Percentiles rank a stretch among this genome's conserved stretches.
Conservation (phyloP, 2,888 invertebrate genomes). For the Ormyrus thymus region DNA sequence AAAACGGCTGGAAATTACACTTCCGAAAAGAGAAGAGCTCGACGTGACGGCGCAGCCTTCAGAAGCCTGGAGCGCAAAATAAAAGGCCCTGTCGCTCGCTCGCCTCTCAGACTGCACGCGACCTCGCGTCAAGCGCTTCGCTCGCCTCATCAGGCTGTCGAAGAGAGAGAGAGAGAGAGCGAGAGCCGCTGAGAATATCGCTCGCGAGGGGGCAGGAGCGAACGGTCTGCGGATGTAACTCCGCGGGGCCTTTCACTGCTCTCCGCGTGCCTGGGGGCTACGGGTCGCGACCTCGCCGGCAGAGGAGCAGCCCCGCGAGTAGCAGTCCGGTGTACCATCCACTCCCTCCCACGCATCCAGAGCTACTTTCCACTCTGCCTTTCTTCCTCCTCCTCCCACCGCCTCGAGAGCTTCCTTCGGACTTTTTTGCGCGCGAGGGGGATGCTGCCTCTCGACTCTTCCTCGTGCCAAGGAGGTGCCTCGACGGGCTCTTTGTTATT, state of each 20-base stretch:
- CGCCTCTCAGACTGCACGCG: conserved; percentile 24
- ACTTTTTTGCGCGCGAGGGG: background rate
- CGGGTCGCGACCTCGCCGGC: conserved; percentile 74
- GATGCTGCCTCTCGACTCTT: conserved; percentile 11
- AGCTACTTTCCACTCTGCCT: conserved; percentile 52
- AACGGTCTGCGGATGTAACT: conserved; percentile 23
- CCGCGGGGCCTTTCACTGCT: conserved; percentile 38
- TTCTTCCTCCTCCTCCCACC: background rate
- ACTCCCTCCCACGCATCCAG: conserved; percentile 42
- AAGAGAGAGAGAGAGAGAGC: background rate
- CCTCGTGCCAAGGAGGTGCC: conserved; percentile 34
- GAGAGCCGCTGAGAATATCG: background rate
- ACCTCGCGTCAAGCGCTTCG: conserved; percentile 26
- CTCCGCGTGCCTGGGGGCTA: conserved; percentile 66
- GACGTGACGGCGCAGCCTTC: conserved; percentile 1
- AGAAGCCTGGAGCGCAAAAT: conserved; percentile 54
- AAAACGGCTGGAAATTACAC: conserved; percentile 3
- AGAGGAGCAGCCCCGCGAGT: conserved; percentile 65
- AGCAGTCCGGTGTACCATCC: conserved; percentile 60
- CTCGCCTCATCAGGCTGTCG: conserved; percentile 42
- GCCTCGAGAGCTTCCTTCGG: background rate
- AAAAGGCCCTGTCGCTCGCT: conserved; percentile 25
- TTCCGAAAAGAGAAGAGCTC: background rate
- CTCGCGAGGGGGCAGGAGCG: background rate
- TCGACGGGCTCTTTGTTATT: conserved; percentile 15